Evolutionary conservation across 2,113 vertebrate genomes (phyloP).

Genomic region (Epinephelus fuscoguttatus): DNA sequence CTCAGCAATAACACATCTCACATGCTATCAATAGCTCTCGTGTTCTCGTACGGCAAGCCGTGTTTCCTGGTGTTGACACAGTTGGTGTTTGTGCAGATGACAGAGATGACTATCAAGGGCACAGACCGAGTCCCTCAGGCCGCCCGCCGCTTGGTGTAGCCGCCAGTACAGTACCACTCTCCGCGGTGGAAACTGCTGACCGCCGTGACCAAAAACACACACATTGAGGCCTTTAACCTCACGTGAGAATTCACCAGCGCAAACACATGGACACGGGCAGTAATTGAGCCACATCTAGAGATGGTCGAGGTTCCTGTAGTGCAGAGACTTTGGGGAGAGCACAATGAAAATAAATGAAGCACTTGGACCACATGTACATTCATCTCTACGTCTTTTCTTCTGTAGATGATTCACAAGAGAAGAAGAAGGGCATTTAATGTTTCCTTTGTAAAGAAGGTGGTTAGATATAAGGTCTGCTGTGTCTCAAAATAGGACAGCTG

Average conservation of each 20-base stretch:
- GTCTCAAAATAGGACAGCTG: not conserved
- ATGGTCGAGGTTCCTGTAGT: not conserved
- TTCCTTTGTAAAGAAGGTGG: conserved; percentile 11
- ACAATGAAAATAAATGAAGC: conserved; percentile 2
- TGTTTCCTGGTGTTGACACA: conserved; percentile 76
- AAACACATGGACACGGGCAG: not conserved
- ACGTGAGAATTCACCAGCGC: not conserved
- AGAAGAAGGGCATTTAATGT: conserved; percentile 4
- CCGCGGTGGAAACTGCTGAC: conserved; percentile 36
- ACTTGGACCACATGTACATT: not conserved
- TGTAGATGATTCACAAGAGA: conserved; percentile 1
- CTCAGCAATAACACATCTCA: conserved; percentile 57
- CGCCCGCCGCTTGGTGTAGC: not conserved
- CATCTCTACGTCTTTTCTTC: not conserved
- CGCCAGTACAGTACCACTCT: not conserved
- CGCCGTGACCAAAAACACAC: conserved; percentile 25
- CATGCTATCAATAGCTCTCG: conserved; percentile 49
- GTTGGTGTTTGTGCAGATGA: conserved; percentile 78
- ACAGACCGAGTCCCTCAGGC: conserved; percentile 27
- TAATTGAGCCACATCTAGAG: conserved; percentile 11
- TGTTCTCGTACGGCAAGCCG: conserved; percentile 26
- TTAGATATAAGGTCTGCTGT: not conserved
- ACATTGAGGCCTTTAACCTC: not conserved
- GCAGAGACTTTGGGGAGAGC: not conserved
- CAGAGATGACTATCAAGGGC: conserved; percentile 64